Base-by-base conservation (phyloP, 2,797 vertebrate species). In the Phalloptychus januarius region DNA sequence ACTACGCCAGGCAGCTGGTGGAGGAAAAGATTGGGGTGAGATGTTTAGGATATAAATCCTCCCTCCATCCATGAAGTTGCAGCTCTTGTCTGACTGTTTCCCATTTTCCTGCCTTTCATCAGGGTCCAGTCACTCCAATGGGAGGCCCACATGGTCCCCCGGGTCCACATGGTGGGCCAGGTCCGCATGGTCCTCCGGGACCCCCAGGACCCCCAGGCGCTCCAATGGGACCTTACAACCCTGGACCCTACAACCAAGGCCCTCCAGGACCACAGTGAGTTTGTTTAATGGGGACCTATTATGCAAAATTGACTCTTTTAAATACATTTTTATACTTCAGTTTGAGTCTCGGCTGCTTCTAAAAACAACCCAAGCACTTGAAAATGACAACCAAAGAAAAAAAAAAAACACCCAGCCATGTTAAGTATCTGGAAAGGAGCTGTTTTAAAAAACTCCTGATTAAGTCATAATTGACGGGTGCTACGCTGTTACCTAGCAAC, bases 21-120 rank as follows among this genome's bases (percentile, higher is more conserved):
- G 98, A 99, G 92, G 98, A 99, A 92, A 99, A 99, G 88, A 99
- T 99, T 48, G 98, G 98, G 87, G 98, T 99, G 86, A 96, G 97
- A 92, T 72, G 2, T 4, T 56, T 56, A 23, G 0, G 25, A 42
- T 67, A 13, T 67, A 23, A 13, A 42, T 7, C n/a, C 5, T 44
- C 38, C 36, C 36, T n/a, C 12, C 10, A 25, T 0, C 6, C 25
- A 25, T 8, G 13, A 28, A 7, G 11, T 15, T 69, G 1, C 4
- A n/a, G n/a, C 67, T 65, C 3, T 56, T 79, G 48, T 45, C 76
- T 80, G 7, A 88, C 13, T 1, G 2, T 25, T 0, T 4, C 25
- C 78, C 2, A 2, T 4, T 16, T 42, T 10, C 89, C 78, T 89
- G 2, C 8, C 38, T 45, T 5, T 42, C 23, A 25, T 33, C 79